Conservation (phyloP, 2,888 invertebrate genomes). For the Timema cristinae region DNA sequence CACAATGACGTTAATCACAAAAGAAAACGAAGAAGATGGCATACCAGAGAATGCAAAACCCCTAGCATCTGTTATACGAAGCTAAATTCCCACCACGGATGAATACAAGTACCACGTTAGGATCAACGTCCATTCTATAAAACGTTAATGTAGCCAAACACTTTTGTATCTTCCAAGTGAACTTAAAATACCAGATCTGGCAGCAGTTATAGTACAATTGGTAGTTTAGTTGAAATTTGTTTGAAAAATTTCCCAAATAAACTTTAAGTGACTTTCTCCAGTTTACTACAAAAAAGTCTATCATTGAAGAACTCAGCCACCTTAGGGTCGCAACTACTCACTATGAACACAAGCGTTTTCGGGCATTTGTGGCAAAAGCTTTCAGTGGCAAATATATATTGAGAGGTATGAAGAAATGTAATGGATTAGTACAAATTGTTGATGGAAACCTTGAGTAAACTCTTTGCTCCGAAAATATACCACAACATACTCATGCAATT, state of each 20-base stretch:
- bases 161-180: not conserved
- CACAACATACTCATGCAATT: conserved; percentile 3
- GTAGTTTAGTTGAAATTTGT: not conserved
- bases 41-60: not conserved
- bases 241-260: not conserved
- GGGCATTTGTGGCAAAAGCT: not conserved
- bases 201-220: not conserved
- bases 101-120: not conserved
- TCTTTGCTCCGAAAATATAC: not conserved
- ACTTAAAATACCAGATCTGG: not conserved
- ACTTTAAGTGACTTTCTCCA: not conserved
- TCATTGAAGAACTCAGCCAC: not conserved
- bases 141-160: not conserved
- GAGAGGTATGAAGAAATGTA: not conserved
- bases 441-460: not conserved
- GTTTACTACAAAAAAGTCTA: not conserved
- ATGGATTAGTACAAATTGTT: not conserved
- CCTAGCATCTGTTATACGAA: not conserved
- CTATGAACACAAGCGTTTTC: not conserved
- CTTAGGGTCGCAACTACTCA: not conserved
- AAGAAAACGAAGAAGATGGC: not conserved
- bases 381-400: not conserved
- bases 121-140: not conserved
- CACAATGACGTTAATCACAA: not conserved
- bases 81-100: not conserved